Evolutionary conservation across 1,140 invertebrate species (phyloP).

Genomic region (Papilio polytes): DNA sequence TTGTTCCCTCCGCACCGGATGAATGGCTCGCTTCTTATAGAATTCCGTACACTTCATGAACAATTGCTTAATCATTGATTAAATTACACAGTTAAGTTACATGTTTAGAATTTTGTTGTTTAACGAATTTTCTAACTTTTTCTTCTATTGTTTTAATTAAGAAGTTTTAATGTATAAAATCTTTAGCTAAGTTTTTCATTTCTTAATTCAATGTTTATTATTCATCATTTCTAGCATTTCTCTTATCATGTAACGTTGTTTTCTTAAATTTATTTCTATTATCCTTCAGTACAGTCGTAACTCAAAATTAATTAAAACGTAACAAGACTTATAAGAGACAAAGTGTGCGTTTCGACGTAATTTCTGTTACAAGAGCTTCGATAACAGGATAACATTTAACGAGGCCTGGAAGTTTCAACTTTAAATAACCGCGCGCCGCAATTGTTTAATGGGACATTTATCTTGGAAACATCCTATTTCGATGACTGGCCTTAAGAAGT

Average conservation of each 20-base stretch:
- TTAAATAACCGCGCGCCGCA: constrained; percentile 9
- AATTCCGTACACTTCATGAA: constrained; percentile 19
- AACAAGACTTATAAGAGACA: not conserved
- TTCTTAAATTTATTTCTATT: not conserved
- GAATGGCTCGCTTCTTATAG: not conserved
- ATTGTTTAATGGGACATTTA: constrained; percentile 25
- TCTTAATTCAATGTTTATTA: no score
- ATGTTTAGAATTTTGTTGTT: not conserved
- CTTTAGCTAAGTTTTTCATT: no score
- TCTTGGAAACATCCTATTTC: not conserved
- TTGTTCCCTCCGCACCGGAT: not conserved
- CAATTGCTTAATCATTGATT: constrained; percentile 25
- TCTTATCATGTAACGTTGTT: not conserved
- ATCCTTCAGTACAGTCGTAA: not conserved
- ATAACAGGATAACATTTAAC: constrained; percentile 13
- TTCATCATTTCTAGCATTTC: no score
- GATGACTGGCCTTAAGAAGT: constrained; percentile 10
- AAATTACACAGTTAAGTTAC: not conserved
- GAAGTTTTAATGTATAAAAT: no score
- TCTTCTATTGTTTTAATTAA: not conserved
- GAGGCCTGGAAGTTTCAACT: constrained; percentile 3
- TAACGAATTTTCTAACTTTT: not conserved
- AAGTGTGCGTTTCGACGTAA: not conserved
- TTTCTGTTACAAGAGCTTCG: constrained; percentile 14
- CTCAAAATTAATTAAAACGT: constrained; percentile 17